These are phyloP conservation scores for Danio aesculapii DNA, from an alignment of 2,797 vertebrate species.

Conservation along the genomic window DNA sequence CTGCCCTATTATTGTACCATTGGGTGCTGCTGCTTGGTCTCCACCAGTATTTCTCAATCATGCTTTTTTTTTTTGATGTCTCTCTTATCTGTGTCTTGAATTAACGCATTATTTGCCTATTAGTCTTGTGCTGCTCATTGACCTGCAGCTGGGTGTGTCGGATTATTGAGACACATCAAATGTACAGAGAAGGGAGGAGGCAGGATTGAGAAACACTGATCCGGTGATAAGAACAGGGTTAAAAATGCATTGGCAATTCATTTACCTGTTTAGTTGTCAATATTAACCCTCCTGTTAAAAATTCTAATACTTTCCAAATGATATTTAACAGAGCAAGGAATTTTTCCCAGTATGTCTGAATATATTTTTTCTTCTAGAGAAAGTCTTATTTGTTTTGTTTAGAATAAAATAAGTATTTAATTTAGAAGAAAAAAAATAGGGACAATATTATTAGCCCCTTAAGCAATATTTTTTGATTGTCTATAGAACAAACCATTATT, in stretches of 20 bases:
- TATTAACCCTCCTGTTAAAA: too few relatives aligned
- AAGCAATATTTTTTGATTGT: too few relatives aligned
- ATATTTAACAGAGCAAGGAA: too few relatives aligned
- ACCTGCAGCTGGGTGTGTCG: background rate
- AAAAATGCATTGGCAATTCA: background rate
- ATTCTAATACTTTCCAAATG: too few relatives aligned
- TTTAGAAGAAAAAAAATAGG: too few relatives aligned
- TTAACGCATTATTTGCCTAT: background rate
- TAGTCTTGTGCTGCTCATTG: background rate
- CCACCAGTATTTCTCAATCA: background rate
- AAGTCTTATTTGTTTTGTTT: too few relatives aligned
- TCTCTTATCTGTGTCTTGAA: slow-evolving; percentile 17
- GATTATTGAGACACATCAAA: slow-evolving; percentile 5
- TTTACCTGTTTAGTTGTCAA: background rate
- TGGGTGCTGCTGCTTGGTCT: background rate
- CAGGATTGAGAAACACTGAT: background rate
- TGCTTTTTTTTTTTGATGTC: background rate
- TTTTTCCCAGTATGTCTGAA: too few relatives aligned
- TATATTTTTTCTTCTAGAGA: too few relatives aligned
- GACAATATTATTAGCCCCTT: too few relatives aligned
- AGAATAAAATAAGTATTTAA: too few relatives aligned
- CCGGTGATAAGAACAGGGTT: background rate
- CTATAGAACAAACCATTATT: too few relatives aligned
- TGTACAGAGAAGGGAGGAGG: background rate
- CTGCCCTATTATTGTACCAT: background rate